Evolutionary conservation across 2,888 invertebrate genomes (phyloP).

Genomic region (Elegia similella): DNA sequence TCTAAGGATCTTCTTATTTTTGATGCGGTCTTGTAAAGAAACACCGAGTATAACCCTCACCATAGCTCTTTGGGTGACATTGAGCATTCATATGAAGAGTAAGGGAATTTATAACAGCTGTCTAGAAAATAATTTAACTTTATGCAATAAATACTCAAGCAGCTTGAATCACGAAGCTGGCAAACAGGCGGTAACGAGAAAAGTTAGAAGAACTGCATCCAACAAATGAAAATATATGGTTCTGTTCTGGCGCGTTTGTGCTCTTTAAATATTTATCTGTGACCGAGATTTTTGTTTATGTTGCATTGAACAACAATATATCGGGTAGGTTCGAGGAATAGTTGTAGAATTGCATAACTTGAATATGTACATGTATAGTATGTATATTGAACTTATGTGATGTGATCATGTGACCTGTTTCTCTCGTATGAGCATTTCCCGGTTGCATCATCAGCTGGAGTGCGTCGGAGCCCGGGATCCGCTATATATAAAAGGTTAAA

Average conservation of each 20-base stretch:
- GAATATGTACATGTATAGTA: too few relatives aligned
- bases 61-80: not conserved
- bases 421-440: too few relatives aligned
- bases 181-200: slow-evolving; percentile 48
- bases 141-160: slow-evolving; percentile 18
- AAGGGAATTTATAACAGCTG: slow-evolving; percentile 2
- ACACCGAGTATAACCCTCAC: slow-evolving; percentile 4
- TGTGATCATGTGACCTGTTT: too few relatives aligned
- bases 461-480: too few relatives aligned
- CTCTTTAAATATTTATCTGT: slow-evolving; percentile 11
- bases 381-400: too few relatives aligned
- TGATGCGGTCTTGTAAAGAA: too few relatives aligned
- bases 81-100: not conserved
- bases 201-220: slow-evolving; percentile 42
- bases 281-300: slow-evolving; percentile 1
- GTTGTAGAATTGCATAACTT: too few relatives aligned
- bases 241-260: not conserved
- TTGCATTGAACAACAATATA: too few relatives aligned
- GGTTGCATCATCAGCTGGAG: too few relatives aligned
- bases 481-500: too few relatives aligned
- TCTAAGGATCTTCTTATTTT: too few relatives aligned
- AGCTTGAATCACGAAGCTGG: slow-evolving; percentile 17
- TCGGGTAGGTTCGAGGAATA: too few relatives aligned
- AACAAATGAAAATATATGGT: slow-evolving; percentile 15
- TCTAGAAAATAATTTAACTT: slow-evolving; percentile 19